These are phyloP conservation scores for Paracentrotus lividus DNA, from an alignment of 53 echinoderm and acorn worm species.

Conservation along the genomic window DNA sequence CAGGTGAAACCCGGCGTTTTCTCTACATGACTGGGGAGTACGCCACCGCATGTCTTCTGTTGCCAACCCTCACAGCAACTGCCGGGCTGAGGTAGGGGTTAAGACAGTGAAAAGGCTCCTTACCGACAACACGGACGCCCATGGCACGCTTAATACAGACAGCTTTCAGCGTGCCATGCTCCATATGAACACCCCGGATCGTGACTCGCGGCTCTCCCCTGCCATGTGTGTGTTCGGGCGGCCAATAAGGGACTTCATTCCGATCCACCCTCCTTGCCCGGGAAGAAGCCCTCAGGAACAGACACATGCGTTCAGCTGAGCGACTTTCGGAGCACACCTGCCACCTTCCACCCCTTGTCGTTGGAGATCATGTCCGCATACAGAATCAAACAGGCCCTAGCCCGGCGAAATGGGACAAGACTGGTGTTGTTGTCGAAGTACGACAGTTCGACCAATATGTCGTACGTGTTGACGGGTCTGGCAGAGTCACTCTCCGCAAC, in stretches of 20 bases:
- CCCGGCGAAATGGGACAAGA: background rate
- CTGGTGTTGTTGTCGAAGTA: background rate
- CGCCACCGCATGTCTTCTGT: constrained; percentile 72
- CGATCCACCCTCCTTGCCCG: constrained; percentile 52
- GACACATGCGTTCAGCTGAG: constrained; percentile 75
- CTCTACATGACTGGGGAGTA: constrained; percentile 71
- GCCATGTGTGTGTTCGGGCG: no score
- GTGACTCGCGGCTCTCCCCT: constrained; percentile 61
- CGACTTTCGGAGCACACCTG: no score
- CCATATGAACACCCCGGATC: constrained; percentile 75
- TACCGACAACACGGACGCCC: no score
- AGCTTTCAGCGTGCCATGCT: constrained; percentile 74
- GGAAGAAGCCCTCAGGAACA: constrained; percentile 70
- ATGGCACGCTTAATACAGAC: constrained; percentile 74
- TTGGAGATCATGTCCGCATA: no score
- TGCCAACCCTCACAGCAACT: no score
- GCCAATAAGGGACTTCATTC: no score
- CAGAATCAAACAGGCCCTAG: background rate
- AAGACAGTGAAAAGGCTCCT: constrained; percentile 76
- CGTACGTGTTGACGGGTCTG: background rate
- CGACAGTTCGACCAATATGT: no score
- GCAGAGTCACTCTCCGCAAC: background rate
- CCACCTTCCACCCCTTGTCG: no score
- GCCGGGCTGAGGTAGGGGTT: no score
- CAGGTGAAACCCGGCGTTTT: constrained; percentile 49